Conservation (phyloP, 2,797 vertebrate genomes). For the Botia almorhae region DNA sequence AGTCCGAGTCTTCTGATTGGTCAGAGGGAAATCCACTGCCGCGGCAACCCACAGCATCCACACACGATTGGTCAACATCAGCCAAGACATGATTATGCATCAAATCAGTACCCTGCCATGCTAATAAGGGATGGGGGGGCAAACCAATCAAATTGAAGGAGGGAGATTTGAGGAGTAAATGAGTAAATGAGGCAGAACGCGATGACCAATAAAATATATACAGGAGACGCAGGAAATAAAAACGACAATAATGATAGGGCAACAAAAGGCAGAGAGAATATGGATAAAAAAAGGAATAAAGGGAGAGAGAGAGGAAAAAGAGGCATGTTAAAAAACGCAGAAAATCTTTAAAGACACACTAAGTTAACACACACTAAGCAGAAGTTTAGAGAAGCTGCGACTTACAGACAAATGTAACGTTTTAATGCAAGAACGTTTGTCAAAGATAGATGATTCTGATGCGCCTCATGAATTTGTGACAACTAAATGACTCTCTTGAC, state of each 20-base stretch:
- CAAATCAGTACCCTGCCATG: conserved; percentile 99
- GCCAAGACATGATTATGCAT: conserved; percentile 99
- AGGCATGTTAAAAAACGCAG: conserved; percentile 70
- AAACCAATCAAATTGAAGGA: conserved; percentile 58
- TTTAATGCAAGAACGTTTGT: not conserved
- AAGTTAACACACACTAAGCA: conserved; percentile 58
- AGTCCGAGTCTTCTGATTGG: conserved; percentile 99
- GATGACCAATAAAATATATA: conserved; percentile 31
- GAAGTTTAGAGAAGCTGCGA: conserved; percentile 6
- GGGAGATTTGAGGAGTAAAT: not conserved
- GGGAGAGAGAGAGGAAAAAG: conserved; percentile 73
- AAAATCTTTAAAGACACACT: conserved; percentile 57
- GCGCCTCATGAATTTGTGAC: too few relatives aligned
- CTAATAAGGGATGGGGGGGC: conserved; percentile 77
- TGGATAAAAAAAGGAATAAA: conserved; percentile 58
- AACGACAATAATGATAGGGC: conserved; percentile 67
- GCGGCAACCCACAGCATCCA: conserved; percentile 93
- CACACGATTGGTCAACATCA: conserved; percentile 92
- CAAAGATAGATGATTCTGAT: not conserved
- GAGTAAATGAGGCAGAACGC: too few relatives aligned
- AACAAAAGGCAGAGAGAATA: conserved; percentile 53
- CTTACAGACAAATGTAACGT: not conserved
- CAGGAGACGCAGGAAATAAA: conserved; percentile 69
- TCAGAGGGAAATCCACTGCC: conserved; percentile 96
- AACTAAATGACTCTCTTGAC: too few relatives aligned